Evolutionary conservation across 2,797 vertebrate species (phyloP).

Genomic region (Micromesistius poutassou): DNA sequence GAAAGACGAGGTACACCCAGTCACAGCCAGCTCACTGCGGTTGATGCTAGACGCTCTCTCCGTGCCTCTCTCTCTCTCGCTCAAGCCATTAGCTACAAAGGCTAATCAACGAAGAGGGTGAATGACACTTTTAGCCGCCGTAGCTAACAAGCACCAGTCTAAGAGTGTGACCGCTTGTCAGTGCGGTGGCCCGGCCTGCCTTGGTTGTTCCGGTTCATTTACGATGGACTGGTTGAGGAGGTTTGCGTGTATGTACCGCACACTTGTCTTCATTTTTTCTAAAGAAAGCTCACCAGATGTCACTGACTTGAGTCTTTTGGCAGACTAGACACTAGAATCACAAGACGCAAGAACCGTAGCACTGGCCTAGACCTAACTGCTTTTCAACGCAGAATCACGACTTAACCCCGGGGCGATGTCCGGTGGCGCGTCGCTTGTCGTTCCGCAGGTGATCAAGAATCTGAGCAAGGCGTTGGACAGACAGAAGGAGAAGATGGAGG

Average conservation of each 20-base stretch:
- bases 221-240: background rate
- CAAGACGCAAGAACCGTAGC: background rate
- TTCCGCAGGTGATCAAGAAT: slow-evolving; percentile 82
- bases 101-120: background rate
- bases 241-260: background rate
- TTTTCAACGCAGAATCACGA: background rate
- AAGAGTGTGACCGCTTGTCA: background rate
- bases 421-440: slow-evolving; percentile 8
- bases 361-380: background rate
- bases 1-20: slow-evolving; percentile 86
- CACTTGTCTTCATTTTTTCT: background rate
- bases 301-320: background rate
- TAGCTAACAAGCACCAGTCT: background rate
- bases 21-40: background rate
- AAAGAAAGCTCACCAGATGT: too few species aligned
- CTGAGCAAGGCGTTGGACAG: slow-evolving; percentile 82
- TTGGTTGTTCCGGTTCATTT: background rate
- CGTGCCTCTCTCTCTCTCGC: slow-evolving; percentile 5
- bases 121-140: background rate
- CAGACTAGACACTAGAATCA: background rate
- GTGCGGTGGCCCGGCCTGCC: background rate
- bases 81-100: background rate
- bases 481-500: slow-evolving; percentile 83
- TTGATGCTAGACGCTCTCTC: background rate
- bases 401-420: background rate